Evolutionary conservation across 2,797 vertebrate species (phyloP), one percentile per base, ranked within the genome.

Genomic region (Loris lydekkerianus): DNA sequence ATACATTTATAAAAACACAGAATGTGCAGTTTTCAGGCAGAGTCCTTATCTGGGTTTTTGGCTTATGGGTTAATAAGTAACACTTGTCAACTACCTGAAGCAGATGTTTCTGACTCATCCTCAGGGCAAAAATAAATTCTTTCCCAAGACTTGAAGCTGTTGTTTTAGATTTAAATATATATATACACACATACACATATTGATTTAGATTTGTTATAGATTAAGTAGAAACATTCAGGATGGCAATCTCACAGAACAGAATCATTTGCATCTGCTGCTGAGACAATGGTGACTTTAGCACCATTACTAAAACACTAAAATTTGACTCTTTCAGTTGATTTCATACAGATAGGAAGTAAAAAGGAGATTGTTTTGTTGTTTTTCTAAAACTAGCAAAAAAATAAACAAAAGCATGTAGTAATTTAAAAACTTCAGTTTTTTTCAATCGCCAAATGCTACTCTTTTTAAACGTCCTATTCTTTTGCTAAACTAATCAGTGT

Each of bases 51-150:
- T 0, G 6, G 25, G 56, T 76, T 90, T 94, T 2, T 31, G 60
- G 53, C 60, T 91, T 69, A 8, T 0, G 18, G 93, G 53, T 88
- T 97, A 95, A 65, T 81, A 93, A 92, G 75, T 20, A 86, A 93
- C 89, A 77, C 87, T 95, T 94, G 91, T 34, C 89, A 97, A 91
- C 93, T 91, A 86, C 46, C 81, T 91, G 65, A 80, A 91, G 82
- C 69, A 96, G 93, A 92, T 93, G 76, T 78, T 96, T 77, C 81
- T 83, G 72, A 89, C 65, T 49, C 80, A 80, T 0, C 37, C 18
- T 60, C 0, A 0, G n/a, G 40, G n/a, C 31, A 88, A 67, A 98
- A 95, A 93, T 0, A 27, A 37, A 77, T 73, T 31, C 21, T 92
- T 75, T 76, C 34, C 63, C 78, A 88, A 89, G 14, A 58, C 56